Evolutionary conservation across 2,888 invertebrate genomes (phyloP), one percentile per base, ranked within the genome.

Genomic region (Hypomecis atomaria): DNA sequence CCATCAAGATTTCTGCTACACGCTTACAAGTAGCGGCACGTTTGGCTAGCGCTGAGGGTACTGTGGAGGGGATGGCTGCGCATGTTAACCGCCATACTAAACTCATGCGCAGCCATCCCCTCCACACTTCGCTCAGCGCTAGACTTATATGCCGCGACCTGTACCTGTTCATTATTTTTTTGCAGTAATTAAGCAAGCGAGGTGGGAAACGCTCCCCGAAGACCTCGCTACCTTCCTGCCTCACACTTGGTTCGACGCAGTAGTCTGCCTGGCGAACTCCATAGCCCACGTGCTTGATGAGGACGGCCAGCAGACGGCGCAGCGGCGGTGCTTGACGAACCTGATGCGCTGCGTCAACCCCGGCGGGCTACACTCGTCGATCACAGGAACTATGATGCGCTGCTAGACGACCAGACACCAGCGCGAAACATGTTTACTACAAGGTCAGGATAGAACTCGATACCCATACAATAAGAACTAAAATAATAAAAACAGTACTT

Each of bases 311-410:
- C 47, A 54, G 13, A 42, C 42, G 33, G 36, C 4, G 23, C 64
- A 59, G 55, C 59, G 34, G 36, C 45, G 11, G 7, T 64, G 64
- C 50, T 11, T 64, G 13, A 43, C 36, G n/a, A 64, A 64, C 55
- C 96, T 96, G 76, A 94, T 95, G 76, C 93, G 93, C 69, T 96
- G 96, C 82, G 93, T 96, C 3, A 96, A 95, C 83, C 96, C 96
- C 0, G 96, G 96, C 34, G 96, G 96, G 5, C 87, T 96, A 13
- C 87, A 5, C 80, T 96, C n/a, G 96, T 96, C 66, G 96, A 96
- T 83, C 96, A 96, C 78, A 94, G 96, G 69, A 96, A 96, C 85
- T 96, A 96, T 74, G 96, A 96, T 78, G 86, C 88, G 60, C 96
- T 96, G 69, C 92, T 96, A 61, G 92, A 94, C 65, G 94, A 94